Evolutionary conservation across 2,113 vertebrate species (phyloP), one percentile per base, ranked within the genome.

Genomic region (Eulemur macaco): DNA sequence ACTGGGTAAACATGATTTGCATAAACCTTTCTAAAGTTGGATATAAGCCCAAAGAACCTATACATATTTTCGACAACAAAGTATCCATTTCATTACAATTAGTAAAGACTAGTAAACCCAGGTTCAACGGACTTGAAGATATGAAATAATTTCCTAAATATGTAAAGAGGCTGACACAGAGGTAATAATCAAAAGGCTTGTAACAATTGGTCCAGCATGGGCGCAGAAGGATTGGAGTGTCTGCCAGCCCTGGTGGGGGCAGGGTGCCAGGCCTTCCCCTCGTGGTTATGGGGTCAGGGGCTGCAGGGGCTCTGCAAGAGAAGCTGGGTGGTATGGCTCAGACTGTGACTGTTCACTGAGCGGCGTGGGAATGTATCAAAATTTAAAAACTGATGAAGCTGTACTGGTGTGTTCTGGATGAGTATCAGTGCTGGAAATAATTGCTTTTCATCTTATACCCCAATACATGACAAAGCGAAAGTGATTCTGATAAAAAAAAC

Each of bases 11-110:
- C 50, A 21, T 7, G 85, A 92, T 29, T 69, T 88, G 25, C 66
- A 45, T 27, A 56, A 39, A 88, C 63, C 29, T 54, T 95, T 92
- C 82, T 90, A 63, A 80, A 85, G 20, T 29, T 45, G 76, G 81
- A 13, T 50, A n/a, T 18, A 11, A 71, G n/a, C 64, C 34, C 54
- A 81, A 52, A 76, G 34, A 88, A 47, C 29, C 63, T 86, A 39
- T 11, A 77, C 6, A 1, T 47, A 64, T 50, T 83, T 77, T 85
- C 52, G 82, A 58, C 18, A 60, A 71, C 56, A 50, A 21, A 37
- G 1, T 39, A 76, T 3, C 18, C 37, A 60, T 52, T 83, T 81
- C 25, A 71, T 52, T 68, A 56, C 20, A 78, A n/a, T 89, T 77
- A 86, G 47, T 56, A 78, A 78, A 92, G 50, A 91, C 56, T 20